These are phyloP conservation scores for Caenorhabditis brenneri DNA, from an alignment of 1,140 invertebrate genomes.

Conservation along the genomic window DNA sequence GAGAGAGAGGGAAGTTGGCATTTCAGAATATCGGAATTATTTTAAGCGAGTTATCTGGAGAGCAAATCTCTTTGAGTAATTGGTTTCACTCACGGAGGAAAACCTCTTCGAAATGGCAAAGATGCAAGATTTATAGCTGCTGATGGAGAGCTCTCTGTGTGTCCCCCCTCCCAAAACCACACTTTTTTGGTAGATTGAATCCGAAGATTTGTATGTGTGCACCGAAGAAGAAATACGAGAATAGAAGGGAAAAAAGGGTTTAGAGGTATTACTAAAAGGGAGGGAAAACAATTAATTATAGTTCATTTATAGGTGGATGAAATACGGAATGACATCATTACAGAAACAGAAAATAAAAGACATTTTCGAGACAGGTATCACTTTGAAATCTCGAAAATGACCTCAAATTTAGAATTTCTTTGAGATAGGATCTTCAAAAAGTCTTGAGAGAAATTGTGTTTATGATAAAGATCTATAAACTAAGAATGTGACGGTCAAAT, in stretches of 20 bases:
- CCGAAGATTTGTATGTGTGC: neutral
- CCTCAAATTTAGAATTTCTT: slow-evolving; percentile 18
- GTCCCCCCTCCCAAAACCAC: neutral
- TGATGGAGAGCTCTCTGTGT: neutral
- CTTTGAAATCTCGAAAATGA: slow-evolving; percentile 10
- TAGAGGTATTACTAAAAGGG: neutral
- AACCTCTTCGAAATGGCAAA: slow-evolving; percentile 25
- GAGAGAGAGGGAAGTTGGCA: neutral
- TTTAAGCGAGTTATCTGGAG: neutral
- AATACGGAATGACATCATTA: neutral
- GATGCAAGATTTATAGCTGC: slow-evolving; percentile 33
- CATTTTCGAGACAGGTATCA: neutral
- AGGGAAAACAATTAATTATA: neutral
- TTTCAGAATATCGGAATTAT: neutral
- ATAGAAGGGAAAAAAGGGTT: neutral
- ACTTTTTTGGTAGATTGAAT: slow-evolving; percentile 4
- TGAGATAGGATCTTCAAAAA: slow-evolving; percentile 1
- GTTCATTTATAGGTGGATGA: neutral
- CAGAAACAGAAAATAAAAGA: neutral
- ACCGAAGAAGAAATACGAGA: neutral
- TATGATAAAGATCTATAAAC: neutral
- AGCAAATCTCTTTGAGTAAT: neutral
- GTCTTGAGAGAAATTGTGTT: neutral
- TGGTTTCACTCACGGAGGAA: neutral
- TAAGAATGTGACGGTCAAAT: neutral